Evolutionary conservation across 2,888 invertebrate species (phyloP).

Genomic region (Oxyscelio sp.): DNA sequence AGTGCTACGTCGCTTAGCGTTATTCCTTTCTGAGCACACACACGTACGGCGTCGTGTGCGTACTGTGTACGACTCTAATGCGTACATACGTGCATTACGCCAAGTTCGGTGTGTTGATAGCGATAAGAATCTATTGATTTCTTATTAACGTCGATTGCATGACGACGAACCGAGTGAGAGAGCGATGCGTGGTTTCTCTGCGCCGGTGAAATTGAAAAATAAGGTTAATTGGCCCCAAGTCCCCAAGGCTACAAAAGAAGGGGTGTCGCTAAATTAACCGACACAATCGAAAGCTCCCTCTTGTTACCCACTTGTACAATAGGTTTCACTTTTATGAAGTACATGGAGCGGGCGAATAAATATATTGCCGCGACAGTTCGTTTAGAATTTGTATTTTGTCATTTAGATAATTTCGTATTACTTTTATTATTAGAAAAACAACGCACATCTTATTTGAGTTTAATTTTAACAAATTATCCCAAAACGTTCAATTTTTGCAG

Average conservation of each 20-base stretch:
- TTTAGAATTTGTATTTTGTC: not conserved
- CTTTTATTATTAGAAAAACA: no score
- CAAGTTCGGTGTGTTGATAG: slow-evolving; percentile 52
- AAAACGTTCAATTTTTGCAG: no score
- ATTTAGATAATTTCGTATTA: no score
- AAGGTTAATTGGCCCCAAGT: slow-evolving; percentile 78
- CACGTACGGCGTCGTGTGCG: slow-evolving; percentile 29
- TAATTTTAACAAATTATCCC: no score
- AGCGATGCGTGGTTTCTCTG: slow-evolving; percentile 34
- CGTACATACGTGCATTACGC: slow-evolving; percentile 30
- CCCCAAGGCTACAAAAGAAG: slow-evolving; percentile 58
- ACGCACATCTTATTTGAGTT: no score
- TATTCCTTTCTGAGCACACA: slow-evolving; percentile 52
- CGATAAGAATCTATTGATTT: slow-evolving; percentile 80
- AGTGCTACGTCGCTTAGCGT: slow-evolving; percentile 70
- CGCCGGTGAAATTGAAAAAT: slow-evolving; percentile 79
- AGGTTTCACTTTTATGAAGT: slow-evolving; percentile 44
- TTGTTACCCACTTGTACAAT: slow-evolving; percentile 56
- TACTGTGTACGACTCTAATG: slow-evolving; percentile 43
- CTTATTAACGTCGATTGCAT: slow-evolving; percentile 78
- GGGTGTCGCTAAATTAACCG: slow-evolving; percentile 73
- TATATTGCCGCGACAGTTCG: slow-evolving; percentile 3
- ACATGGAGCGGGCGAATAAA: slow-evolving; percentile 24
- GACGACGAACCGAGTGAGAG: slow-evolving; percentile 53
- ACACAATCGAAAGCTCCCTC: slow-evolving; percentile 68